Base-by-base conservation (phyloP, 2,888 invertebrate species). In the Acheta domesticus region DNA sequence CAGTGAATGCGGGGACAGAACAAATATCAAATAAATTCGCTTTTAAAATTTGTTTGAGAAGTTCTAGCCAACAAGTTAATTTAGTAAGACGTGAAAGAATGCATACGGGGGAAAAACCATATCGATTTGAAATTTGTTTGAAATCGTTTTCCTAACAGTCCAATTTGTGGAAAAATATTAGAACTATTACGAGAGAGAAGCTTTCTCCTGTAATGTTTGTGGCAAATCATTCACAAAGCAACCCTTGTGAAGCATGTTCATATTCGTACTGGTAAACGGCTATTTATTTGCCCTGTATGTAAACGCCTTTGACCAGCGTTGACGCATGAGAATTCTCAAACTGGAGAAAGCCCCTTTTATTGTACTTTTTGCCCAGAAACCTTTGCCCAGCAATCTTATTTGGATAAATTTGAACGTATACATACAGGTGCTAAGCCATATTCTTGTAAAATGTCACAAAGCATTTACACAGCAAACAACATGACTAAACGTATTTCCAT, bases 111-210 rank as follows among this genome's bases (percentile, higher is more conserved):
- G 85, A 85, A 79, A 77, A 84, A 74, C 85, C 85, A 11, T 85
- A 83, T 78, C 83, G 83, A 16, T 85, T 85, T 81, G 82, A 84
- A 74, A 83, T 84, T 74, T 86, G 86, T 79, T 81, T 83, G 75
- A 85, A 85, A 79, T 81, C 84, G 21, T 85, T 85, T 80, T 84
- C 85, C 5, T 85, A 85, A 73, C 85, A 84, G 83, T 84, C 85
- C 11, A 85, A 85, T 80, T 80, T 85, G 48, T 84, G 84, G 82
- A 86, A 85, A 77, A 85, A 86, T 79, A 82, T 84, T 36, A 83
- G 85, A 36, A 85, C 85, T 19, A 85, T 85, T 81, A 85, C 85
- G 20, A 85, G 86, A 81, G 83, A 84, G 76, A 83, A 81, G 82
- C 84, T n/a, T 84, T 82, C 79, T 79, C 80, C 11, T 84, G 83